phyloP scores from a whole-genome alignment of 2,888 invertebrate species.

The Cancer borealis region DNA sequence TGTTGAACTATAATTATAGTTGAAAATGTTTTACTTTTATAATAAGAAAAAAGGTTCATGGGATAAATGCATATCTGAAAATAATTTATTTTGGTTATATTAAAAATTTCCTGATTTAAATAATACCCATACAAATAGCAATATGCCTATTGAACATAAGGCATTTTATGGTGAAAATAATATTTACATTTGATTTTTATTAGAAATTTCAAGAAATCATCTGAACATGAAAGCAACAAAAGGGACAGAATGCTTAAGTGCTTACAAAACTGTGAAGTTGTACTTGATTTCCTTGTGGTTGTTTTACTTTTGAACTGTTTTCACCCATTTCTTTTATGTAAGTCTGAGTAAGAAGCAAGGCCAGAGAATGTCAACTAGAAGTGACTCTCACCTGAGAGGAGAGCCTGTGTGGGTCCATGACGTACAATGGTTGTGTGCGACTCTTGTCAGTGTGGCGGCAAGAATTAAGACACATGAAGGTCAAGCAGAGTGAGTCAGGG shows the following conservation, averaged over 20 bases:
- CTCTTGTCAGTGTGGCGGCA: constrained; percentile 54
- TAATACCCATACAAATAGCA: neutral
- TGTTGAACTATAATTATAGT: constrained; percentile 44
- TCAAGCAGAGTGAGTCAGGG: constrained; percentile 53
- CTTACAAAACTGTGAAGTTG: neutral
- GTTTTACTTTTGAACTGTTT: neutral
- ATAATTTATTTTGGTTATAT: neutral
- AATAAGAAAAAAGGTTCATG: neutral
- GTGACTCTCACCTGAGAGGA: constrained; percentile 65
- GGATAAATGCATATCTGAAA: constrained; percentile 30
- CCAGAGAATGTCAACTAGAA: constrained; percentile 54
- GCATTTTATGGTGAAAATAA: neutral
- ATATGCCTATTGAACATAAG: neutral
- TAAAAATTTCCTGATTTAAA: neutral
- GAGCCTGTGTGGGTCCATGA: constrained; percentile 65
- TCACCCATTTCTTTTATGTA: constrained; percentile 36
- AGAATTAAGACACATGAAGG: constrained; percentile 45
- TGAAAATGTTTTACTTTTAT: constrained; percentile 16
- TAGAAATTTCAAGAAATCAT: neutral
- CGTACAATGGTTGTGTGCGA: constrained; percentile 68
- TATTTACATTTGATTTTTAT: neutral
- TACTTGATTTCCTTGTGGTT: constrained; percentile 30
- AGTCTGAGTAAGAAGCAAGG: constrained; percentile 51
- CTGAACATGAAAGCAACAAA: constrained; percentile 15
- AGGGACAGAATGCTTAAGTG: neutral